Evolutionary conservation across 2,797 vertebrate species (phyloP).

Genomic region (Zalophus californianus): DNA sequence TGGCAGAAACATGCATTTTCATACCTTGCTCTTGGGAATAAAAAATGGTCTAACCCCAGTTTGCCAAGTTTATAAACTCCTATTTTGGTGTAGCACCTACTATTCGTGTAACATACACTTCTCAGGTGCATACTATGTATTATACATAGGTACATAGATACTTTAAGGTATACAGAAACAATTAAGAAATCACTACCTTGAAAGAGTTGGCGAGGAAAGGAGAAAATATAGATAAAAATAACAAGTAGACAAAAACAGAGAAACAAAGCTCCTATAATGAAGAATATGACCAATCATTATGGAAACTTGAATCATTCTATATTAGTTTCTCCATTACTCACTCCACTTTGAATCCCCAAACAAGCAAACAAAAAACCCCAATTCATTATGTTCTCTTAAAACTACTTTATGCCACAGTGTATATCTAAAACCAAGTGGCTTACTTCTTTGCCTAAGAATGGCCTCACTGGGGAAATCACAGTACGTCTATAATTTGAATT

Average conservation of each 20-base stretch:
- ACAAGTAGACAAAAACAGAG: not conserved
- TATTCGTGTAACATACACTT: not conserved
- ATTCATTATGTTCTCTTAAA: not conserved
- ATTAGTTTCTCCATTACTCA: not conserved
- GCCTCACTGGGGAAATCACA: not conserved
- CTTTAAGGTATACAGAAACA: not conserved
- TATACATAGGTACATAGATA: not conserved
- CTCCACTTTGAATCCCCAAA: not conserved
- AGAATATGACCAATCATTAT: not conserved
- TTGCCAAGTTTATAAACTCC: not conserved
- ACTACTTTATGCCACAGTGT: not conserved
- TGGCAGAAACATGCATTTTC: not conserved
- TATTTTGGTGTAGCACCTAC: not conserved
- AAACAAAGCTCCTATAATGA: not conserved
- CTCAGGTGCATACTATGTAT: not conserved
- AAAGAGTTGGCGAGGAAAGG: not conserved
- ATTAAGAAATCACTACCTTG: not conserved
- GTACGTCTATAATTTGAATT: not conserved
- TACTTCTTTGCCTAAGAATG: not conserved
- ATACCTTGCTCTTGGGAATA: not conserved
- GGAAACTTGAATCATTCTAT: not conserved
- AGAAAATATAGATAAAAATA: not conserved
- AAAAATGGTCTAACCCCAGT: not conserved
- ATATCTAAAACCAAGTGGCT: not conserved
- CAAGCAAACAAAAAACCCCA: not conserved